Base-by-base conservation (phyloP, 2,797 vertebrate genomes). In the Euthynnus affinis region DNA sequence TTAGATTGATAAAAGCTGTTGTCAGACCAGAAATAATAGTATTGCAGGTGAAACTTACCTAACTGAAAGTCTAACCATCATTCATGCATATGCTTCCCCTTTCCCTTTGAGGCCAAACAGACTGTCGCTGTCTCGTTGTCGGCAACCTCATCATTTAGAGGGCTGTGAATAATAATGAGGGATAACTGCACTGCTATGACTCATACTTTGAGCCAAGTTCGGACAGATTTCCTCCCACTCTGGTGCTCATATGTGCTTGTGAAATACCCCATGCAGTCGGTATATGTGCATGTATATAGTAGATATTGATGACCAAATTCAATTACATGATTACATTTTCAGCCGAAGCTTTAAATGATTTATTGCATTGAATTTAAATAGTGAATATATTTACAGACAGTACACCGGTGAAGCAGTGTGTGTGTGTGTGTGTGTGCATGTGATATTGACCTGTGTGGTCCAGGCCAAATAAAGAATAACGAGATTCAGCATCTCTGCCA, bases 281-380 rank as follows among this genome's bases (percentile, higher is more conserved):
- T 88, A 91, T 84, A 77, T 44, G 88, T 79, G 84, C 76, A 55
- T 74, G 70, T 89, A 87, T 89, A 88, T 87, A 79, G 82, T 87
- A 88, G 87, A 91, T 94, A 94, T 94, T 95, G 93, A 95, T 95
- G 94, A 92, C 91, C 89, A 84, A 89, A 95, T 92, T 94, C 93
- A 95, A 95, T 95, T 95, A 94, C 92, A 94, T 94, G 93, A 95
- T 95, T 93, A 91, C 92, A 90, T 93, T 93, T 93, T 94, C 91
- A 88, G 91, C 87, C 78, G 15, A 83, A 87, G 88, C 89, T 88
- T 91, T 92, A 90, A 91, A 92, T 91, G 90, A 95, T 94, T 94
- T 92, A 93, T 93, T 82, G 88, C 90, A 61, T 83, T 78, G 88
- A 82, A 93, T 93, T 93, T 91, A 90, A 92, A 94, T 92, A 80